Base-by-base conservation (phyloP, 2,888 invertebrate species). In the Drosophila melanosoma region DNA sequence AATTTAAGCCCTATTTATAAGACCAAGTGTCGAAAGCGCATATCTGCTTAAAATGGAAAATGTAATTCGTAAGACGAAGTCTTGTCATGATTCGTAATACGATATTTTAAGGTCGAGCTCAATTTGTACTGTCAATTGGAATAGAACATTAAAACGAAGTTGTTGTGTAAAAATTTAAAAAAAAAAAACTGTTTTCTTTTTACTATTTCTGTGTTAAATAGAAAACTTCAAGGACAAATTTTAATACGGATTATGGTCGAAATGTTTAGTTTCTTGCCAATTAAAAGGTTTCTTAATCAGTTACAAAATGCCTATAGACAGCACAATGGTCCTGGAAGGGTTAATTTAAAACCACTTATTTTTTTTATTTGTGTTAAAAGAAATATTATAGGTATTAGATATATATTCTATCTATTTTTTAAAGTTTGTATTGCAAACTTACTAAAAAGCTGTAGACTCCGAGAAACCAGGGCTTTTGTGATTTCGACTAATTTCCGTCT, bases 51-150 rank as follows among this genome's bases (percentile, higher is more conserved):
- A 42, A 35, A 69, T 62, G n/a, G 3, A 53, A 58, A 48, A 58
- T 58, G 36, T 17, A 49, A 58, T 38, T 63, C 35, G n/a, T 52
- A 17, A 51, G 29, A 57, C 40, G 57, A 57, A 40, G 38, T 40
- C 56, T 54, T 62, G 69, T 49, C 26, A 29, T 29, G 15, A 79
- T 35, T 80, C 57, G 60, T 38, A 59, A 58, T 54, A 74, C 48
- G 80, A 69, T 60, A 66, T 77, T 75, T 61, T 57, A 54, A 79
- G 69, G 35, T 54, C 66, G 67, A 74, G 66, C 57, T 77, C 80
- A 77, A 77, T 77, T 77, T 80, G 76, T 70, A 77, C 63, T 75
- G 77, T 77, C 77, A 77, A 77, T 77, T 77, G 60, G 69, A 79
- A 64, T 63, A 53, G 66, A 60, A 61, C 48, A 77, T 69, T 67